phyloP scores from a whole-genome alignment of 1,140 invertebrate species.

The Drosophila takahashii region DNA sequence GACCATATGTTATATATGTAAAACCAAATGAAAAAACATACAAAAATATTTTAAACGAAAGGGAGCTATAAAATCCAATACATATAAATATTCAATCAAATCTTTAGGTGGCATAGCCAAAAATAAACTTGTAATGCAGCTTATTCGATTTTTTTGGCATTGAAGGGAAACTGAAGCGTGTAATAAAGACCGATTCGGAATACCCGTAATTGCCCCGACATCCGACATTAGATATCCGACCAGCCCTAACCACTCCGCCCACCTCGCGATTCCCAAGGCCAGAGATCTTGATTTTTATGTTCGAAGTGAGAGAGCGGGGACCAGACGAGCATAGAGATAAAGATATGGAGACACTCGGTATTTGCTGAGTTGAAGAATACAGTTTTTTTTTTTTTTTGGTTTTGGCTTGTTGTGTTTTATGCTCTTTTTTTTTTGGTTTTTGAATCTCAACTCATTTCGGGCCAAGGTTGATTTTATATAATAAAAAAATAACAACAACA shows the following conservation, averaged over 20 bases:
- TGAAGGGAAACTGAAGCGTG: slow-evolving; percentile 25
- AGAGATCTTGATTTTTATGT: slow-evolving; percentile 5
- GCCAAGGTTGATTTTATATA: slow-evolving; percentile 74
- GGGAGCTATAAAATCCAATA: not conserved
- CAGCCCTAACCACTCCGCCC: slow-evolving; percentile 32
- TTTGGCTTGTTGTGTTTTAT: slow-evolving; percentile 6
- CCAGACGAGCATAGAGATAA: slow-evolving; percentile 2
- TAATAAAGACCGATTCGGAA: slow-evolving; percentile 30
- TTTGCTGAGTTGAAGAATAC: slow-evolving; percentile 62
- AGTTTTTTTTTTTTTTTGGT: slow-evolving; percentile 17
- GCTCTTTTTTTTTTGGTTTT: slow-evolving; percentile 23
- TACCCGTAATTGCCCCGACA: slow-evolving; percentile 25
- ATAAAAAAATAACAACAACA: slow-evolving; percentile 50
- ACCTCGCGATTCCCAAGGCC: slow-evolving; percentile 25
- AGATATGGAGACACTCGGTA: slow-evolving; percentile 4
- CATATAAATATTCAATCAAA: too few relatives aligned
- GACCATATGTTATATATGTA: too few relatives aligned
- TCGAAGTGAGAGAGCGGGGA: not conserved
- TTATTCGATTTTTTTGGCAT: not conserved
- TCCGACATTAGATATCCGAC: slow-evolving; percentile 9
- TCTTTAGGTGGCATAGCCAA: not conserved
- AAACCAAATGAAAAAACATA: too few relatives aligned
- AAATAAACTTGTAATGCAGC: not conserved
- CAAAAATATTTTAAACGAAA: not conserved
- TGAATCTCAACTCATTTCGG: slow-evolving; percentile 66